Conservation (phyloP, 1,140 invertebrate genomes). For the Helicoverpa armigera region DNA sequence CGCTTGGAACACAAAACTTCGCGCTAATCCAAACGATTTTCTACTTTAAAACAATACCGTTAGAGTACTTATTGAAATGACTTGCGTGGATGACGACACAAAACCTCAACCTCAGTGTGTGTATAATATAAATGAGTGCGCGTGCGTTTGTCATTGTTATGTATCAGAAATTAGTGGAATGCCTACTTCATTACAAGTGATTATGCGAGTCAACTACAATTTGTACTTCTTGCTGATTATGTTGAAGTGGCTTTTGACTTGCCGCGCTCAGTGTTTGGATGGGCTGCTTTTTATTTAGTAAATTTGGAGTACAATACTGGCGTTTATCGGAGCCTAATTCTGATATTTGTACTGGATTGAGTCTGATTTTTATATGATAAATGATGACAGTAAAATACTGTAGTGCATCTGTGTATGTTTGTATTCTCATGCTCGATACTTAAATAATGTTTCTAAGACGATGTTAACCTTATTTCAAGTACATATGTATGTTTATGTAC, state of each 20-base stretch:
- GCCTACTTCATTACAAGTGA: neutral
- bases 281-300: too few relatives aligned
- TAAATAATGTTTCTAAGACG: too few relatives aligned
- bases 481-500: too few relatives aligned
- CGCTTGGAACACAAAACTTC: conserved; percentile 71
- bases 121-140: conserved; percentile 22
- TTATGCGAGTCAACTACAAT: conserved; percentile 1
- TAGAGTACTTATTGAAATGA: conserved; percentile 12
- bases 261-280: too few relatives aligned
- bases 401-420: too few relatives aligned
- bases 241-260: neutral
- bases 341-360: too few relatives aligned
- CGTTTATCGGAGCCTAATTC: too few relatives aligned
- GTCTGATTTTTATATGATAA: too few relatives aligned
- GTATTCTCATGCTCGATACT: too few relatives aligned
- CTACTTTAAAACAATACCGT: neutral
- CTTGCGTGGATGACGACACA: neutral
- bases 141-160: conserved; percentile 24
- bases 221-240: neutral
- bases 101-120: conserved; percentile 30
- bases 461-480: too few relatives aligned
- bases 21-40: conserved; percentile 19
- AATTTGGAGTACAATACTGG: too few relatives aligned
- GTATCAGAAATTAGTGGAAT: conserved; percentile 29
- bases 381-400: too few relatives aligned